These are phyloP conservation scores for Catagonus wagneri DNA, from an alignment of 2,113 vertebrate species.

Conservation along the genomic window DNA sequence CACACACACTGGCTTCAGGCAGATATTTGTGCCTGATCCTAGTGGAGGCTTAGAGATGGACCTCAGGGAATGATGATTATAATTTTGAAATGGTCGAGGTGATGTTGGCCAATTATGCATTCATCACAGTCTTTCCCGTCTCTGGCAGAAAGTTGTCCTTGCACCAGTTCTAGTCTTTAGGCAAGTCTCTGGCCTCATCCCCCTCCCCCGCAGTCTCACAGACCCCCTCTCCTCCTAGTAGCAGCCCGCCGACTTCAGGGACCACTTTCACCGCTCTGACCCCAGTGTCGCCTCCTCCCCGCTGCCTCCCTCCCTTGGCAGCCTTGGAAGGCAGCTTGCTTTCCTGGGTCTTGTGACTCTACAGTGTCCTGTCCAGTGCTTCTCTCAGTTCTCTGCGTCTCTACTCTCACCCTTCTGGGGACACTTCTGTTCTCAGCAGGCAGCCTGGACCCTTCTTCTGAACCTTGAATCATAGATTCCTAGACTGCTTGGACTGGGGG, in stretches of 20 bases:
- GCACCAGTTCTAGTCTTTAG: background rate
- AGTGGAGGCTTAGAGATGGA: background rate
- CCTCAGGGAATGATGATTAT: constrained; percentile 8
- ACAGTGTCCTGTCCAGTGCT: background rate
- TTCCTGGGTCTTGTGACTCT: background rate
- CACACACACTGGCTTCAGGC: background rate
- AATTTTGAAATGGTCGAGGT: constrained; percentile 39
- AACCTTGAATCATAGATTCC: background rate
- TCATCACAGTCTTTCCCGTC: constrained; percentile 50
- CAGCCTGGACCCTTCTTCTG: background rate
- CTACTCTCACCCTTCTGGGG: background rate
- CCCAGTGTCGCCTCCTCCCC: rapidly evolving
- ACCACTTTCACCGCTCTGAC: background rate
- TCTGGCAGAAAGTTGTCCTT: constrained; percentile 31
- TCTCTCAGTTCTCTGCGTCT: background rate
- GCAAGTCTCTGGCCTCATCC: background rate
- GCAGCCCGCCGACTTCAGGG: background rate
- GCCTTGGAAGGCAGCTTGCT: background rate
- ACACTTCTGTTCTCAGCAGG: constrained; percentile 4
- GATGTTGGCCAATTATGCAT: constrained; percentile 11
- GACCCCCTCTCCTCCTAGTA: background rate
- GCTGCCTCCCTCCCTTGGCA: background rate
- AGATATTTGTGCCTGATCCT: constrained; percentile 35
- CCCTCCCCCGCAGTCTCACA: background rate
- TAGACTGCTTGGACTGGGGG: constrained; percentile 29